Evolutionary conservation across 2,113 vertebrate genomes (phyloP).

Genomic region (Pelvicachromis taeniatus): DNA sequence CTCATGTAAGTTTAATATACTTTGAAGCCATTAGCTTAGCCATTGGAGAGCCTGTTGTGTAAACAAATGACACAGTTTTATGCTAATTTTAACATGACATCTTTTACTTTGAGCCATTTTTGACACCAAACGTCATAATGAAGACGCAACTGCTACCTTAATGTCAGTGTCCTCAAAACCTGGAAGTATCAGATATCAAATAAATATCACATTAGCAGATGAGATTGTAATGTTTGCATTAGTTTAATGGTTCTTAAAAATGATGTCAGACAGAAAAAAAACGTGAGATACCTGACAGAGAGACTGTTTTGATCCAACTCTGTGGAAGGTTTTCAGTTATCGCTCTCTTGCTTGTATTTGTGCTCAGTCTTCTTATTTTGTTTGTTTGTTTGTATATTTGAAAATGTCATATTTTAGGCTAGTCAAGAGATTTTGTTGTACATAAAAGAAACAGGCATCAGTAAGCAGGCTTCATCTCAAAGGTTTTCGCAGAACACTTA

Average conservation of each 20-base stretch:
- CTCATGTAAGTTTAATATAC: background rate
- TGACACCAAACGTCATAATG: accelerated
- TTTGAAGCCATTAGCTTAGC: background rate
- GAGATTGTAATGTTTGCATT: background rate
- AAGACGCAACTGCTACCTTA: background rate
- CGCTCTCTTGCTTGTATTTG: accelerated
- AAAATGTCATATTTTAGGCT: background rate
- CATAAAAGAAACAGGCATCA: background rate
- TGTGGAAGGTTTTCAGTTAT: background rate
- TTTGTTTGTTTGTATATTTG: background rate
- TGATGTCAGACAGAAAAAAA: background rate
- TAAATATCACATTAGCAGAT: background rate
- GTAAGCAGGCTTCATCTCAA: background rate
- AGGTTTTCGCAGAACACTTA: background rate
- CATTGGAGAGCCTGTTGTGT: background rate
- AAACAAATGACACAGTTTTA: background rate
- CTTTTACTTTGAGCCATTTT: background rate
- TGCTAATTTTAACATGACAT: background rate
- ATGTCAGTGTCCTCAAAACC: background rate
- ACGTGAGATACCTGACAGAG: background rate
- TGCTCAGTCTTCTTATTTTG: background rate
- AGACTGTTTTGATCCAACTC: background rate
- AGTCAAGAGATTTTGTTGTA: background rate
- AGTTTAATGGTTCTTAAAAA: background rate
- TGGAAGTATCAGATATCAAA: accelerated